These are phyloP conservation scores for Watsonalla cultraria DNA, from an alignment of 2,888 invertebrate species.

Conservation along the genomic window DNA sequence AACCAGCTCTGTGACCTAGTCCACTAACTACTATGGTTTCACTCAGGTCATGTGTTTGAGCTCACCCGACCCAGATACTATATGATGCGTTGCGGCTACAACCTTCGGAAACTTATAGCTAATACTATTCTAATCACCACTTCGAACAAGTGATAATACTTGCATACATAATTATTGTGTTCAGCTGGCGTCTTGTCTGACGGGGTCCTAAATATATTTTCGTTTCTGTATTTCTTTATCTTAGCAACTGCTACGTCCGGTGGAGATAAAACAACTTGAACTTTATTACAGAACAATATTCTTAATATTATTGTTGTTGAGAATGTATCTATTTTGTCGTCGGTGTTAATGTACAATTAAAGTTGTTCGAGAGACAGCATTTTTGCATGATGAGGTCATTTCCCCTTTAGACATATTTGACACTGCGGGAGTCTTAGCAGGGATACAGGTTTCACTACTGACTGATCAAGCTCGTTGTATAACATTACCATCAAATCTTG, in stretches of 20 bases:
- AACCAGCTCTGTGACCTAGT: slow-evolving; percentile 10
- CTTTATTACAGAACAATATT: too few relatives aligned
- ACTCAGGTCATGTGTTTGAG: slow-evolving; percentile 31
- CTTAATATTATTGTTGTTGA: too few relatives aligned
- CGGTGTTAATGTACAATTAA: neutral
- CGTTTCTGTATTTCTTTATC: too few relatives aligned
- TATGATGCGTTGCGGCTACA: slow-evolving; percentile 34
- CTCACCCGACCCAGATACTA: slow-evolving; percentile 39
- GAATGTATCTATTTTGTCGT: too few relatives aligned
- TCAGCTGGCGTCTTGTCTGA: too few relatives aligned
- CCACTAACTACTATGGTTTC: slow-evolving; percentile 40
- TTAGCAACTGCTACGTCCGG: too few relatives aligned
- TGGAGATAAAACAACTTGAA: too few relatives aligned
- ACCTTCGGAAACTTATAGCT: slow-evolving; percentile 38
- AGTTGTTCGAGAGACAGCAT: neutral
- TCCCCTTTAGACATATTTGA: neutral
- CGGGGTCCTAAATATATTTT: too few relatives aligned
- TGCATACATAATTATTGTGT: too few relatives aligned
- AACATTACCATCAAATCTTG: too few relatives aligned
- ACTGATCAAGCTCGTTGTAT: neutral
- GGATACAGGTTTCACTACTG: neutral
- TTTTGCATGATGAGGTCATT: neutral
- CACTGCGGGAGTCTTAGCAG: neutral
- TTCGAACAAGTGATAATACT: slow-evolving; percentile 14
- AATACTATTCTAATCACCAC: slow-evolving; percentile 13